Base-by-base conservation (phyloP, 2,888 invertebrate species). In the Nomada flava region DNA sequence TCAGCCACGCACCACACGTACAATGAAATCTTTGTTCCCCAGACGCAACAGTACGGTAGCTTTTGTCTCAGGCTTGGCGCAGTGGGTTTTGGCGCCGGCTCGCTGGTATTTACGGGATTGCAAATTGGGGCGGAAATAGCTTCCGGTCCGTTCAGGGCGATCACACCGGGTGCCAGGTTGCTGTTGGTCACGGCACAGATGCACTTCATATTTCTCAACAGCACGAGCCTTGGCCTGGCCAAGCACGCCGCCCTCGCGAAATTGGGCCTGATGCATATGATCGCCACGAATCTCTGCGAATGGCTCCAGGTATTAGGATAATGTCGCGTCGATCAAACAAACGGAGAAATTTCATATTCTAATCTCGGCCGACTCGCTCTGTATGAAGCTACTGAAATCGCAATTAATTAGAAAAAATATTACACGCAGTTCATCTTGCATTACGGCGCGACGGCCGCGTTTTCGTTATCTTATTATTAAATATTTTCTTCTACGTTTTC, bases 201-300 rank as follows among this genome's bases (percentile, higher is more conserved):
- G 95, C 98, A 98, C 93, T 98, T 98, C 93, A 98, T 98, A 89
- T 98, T 98, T 93, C 95, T 98, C 57, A 98, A 98, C 91, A 97
- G 97, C 86, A 97, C 97, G 94, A 95, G 95, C 92, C 94, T 96
- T 90, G 95, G 95, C 84, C 95, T 96, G 89, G 95, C 96, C 26
- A 94, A 95, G 63, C 96, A 96, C 91, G 96, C 96, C 91, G 95
- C 96, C 63, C 95, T 98, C 69, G 97, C 98, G 26, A 95, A 98
- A 87, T 97, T 98, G 89, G 98, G 98, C 10, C 95, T 98, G 59
- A 98, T 98, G 98, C 98, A 99, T 92, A 96, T 98, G 96, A 96
- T 98, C 69, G 98, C 98, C 1, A 98, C 98, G 23, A 98, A 98
- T 94, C 94, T 98, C 20, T 98, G 98, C 94, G 98, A 98, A 89